Evolutionary conservation across 2,113 vertebrate species (phyloP), one percentile per base, ranked within the genome.

Genomic region (Bubalus kerabau): DNA sequence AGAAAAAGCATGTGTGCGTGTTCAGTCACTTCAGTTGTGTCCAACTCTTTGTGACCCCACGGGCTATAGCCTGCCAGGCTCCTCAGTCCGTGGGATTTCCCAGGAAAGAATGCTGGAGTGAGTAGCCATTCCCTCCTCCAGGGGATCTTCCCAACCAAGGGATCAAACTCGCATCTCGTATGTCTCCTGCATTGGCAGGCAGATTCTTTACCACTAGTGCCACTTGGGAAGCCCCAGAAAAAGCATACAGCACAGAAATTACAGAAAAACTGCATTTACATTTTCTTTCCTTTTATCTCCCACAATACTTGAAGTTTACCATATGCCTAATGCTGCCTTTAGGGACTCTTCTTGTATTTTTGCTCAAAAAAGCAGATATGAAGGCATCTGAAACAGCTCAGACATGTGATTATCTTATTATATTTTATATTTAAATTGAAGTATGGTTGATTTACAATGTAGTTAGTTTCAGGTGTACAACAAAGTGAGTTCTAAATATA

Each of bases 81-180:
- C 21, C 21, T 23, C 36, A 13, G 10, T 24, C n/a, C 2, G 0
- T 40, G 32, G 10, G 2, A 40, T 74, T 74, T 21, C 17, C 21
- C n/a, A 40, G 67, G 19, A 36, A 74, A 74, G 67, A 40, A 1
- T 36, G 23, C 19, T 40, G 19, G n/a, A 24, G 67, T 40, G 71
- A 21, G n/a, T 40, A 23, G n/a, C 71, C 6, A 23, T 74, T 23
- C n/a, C 11, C 5, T 43, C 19, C 36, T 74, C 71, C 71, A 74
- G 1, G n/a, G 2, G 11, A 24, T 74, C 21, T 74, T 74, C 67
- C 67, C 11, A 40, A 40, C 10, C n/a, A 2, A 74, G 67, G 36
- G 67, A 40, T 40, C 21, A 40, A 40, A 40, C 67, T 40, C 0
- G 0, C 8, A 36, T 21, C 64, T 71, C 1, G 0, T 36, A 3